Evolutionary conservation across 2,888 invertebrate species (phyloP).

Genomic region (Rhabditoides inermis): DNA sequence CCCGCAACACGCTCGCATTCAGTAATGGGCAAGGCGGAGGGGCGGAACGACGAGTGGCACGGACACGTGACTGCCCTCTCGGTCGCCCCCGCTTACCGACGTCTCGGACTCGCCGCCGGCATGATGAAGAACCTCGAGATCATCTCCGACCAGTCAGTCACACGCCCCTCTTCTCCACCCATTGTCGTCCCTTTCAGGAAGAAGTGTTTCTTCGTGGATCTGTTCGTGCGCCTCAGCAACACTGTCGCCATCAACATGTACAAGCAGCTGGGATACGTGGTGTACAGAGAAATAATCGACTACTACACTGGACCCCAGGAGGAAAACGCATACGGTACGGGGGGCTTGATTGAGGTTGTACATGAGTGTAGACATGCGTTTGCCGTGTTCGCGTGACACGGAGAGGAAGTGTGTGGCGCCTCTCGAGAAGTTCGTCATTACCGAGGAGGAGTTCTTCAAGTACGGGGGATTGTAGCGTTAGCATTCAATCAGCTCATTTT

Average conservation of each 20-base stretch:
- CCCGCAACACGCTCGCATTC: slow-evolving; percentile 38
- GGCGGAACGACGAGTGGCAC: slow-evolving; percentile 90
- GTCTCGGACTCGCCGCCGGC: slow-evolving; percentile 81
- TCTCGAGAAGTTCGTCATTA: too few relatives aligned
- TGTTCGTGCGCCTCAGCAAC: slow-evolving; percentile 95
- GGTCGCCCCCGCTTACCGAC: slow-evolving; percentile 84
- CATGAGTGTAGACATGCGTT: too few relatives aligned
- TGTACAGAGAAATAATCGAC: slow-evolving; percentile 88
- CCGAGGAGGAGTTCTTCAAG: too few relatives aligned
- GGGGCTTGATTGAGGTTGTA: background rate
- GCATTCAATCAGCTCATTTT: too few relatives aligned
- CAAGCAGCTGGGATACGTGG: slow-evolving; percentile 76
- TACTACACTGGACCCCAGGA: slow-evolving; percentile 96
- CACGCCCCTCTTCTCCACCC: too few relatives aligned
- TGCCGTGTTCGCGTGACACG: too few relatives aligned
- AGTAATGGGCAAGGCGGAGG: slow-evolving; percentile 99
- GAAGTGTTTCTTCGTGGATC: slow-evolving; percentile 88
- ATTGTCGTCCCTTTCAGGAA: slow-evolving; percentile 70
- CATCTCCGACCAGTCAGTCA: slow-evolving; percentile 74
- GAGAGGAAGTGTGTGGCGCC: too few relatives aligned
- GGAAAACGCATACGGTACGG: slow-evolving; percentile 91
- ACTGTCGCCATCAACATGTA: slow-evolving; percentile 96
- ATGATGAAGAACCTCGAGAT: slow-evolving; percentile 90
- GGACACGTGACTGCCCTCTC: slow-evolving; percentile 97
- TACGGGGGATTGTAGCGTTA: too few relatives aligned